A percentile compares a stretch with the other conserved stretches of the same genome.
Evolutionary conservation across 2,888 invertebrate genomes (phyloP).

Genomic region (Drosophila paracracens): DNA sequence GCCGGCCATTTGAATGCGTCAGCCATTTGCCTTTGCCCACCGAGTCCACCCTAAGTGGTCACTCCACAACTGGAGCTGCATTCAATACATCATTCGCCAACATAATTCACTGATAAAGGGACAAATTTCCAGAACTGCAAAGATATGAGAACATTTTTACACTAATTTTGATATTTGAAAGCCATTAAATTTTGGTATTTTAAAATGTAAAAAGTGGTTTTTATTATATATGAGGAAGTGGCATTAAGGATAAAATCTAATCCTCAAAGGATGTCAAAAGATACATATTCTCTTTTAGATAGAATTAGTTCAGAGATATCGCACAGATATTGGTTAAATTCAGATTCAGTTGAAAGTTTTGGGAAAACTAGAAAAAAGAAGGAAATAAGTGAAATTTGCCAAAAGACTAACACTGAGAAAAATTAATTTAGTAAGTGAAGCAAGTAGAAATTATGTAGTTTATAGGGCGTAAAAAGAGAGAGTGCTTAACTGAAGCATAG

Average conservation of each 20-base stretch:
- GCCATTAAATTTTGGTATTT: not conserved
- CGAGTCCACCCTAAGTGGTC: conserved; percentile 33
- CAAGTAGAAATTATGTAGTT: not conserved
- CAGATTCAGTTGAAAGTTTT: not conserved
- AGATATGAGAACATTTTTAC: not conserved
- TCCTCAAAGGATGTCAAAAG: not conserved
- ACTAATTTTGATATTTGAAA: not conserved
- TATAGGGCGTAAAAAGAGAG: not conserved
- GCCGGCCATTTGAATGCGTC: conserved; percentile 73
- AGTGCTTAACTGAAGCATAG: not conserved
- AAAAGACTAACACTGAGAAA: not conserved
- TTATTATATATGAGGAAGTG: not conserved
- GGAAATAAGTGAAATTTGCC: not conserved
- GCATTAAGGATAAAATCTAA: not conserved
- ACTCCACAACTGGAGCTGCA: conserved; percentile 10
- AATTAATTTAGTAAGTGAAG: not conserved
- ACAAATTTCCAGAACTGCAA: not conserved
- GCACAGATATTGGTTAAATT: not conserved
- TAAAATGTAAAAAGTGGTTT: not conserved
- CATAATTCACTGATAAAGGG: conserved; percentile 33
- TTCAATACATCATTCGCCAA: conserved; percentile 26
- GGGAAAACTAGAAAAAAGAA: not conserved
- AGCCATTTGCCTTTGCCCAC: conserved; percentile 55
- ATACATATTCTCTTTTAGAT: not conserved
- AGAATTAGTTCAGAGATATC: not conserved